Base-by-base conservation (phyloP, 2,888 invertebrate genomes). In the Rhimphoctona megacephalus region DNA sequence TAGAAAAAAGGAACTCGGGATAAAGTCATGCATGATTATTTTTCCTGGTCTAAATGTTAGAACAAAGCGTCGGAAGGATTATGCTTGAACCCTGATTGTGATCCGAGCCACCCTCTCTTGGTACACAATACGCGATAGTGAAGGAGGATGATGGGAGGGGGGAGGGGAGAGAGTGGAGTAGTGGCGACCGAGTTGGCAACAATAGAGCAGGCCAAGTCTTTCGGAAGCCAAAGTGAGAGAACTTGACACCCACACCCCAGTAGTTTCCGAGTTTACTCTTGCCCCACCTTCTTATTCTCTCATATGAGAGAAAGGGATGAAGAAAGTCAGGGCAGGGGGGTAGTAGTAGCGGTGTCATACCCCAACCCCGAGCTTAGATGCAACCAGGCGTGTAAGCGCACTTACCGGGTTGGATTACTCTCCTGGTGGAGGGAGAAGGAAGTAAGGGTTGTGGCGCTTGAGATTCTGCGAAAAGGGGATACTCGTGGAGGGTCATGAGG, bases 371-470 rank as follows among this genome's bases (percentile, higher is more conserved):
- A 79, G 83, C 67, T 81, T 78, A 76, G 81, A 86, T 86, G 83
- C 86, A 86, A 84, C 86, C 86, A 78, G 84, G 83, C 84, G 86
- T 86, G 84, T 86, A 86, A 86, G 86, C 83, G 86, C 86, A 86
- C 86, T 86, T 86, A 84, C 86, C 83, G 84, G 84, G 61, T 83
- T 73, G 81, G 84, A 86, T 84, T 86, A 86, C 86, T 81, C 78
- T 43, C 36, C 17, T 14, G 36, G 0, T 54, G 61, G 46, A 49
- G 49, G 64, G 39, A 80, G 70, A 72, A 76, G 72, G 67, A 78
- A 54, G 49, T 72, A 57, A 82, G 69, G 61, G 61, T 74, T 52
- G 69, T 39, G 54, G 54, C 54, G 73, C 19, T 57, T n/a, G 67
- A 57, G 17, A 46, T 30, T 72, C 9, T 33, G 64, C 25, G 43